A percentile compares a stretch with the other conserved stretches of the same genome.
Conservation (phyloP, 2,113 vertebrate genomes). For the Salvator merianae region DNA sequence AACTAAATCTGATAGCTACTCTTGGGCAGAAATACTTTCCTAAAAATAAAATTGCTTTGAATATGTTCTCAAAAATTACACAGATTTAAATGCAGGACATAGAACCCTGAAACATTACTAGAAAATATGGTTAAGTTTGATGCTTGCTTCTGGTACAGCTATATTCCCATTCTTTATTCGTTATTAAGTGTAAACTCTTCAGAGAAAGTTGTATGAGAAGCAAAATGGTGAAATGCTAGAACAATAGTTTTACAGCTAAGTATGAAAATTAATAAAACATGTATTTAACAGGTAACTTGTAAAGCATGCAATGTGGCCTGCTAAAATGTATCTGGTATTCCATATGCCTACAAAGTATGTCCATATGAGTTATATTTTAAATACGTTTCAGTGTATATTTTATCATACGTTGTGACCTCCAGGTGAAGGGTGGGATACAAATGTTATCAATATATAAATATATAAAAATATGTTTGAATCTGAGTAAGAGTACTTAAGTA, state of each 20-base stretch:
- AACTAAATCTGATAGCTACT: too few relatives aligned
- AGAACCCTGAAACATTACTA: slow-evolving; percentile 24
- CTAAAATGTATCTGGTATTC: neutral
- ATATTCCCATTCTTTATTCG: neutral
- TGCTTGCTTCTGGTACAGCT: neutral
- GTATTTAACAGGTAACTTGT: neutral
- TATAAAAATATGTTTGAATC: too few relatives aligned
- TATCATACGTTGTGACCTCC: too few relatives aligned
- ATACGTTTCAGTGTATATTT: too few relatives aligned
- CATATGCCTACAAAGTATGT: neutral
- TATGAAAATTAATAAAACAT: neutral
- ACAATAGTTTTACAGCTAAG: neutral
- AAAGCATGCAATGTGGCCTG: neutral
- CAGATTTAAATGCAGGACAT: neutral
- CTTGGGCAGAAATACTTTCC: too few relatives aligned
- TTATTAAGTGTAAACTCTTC: slow-evolving; percentile 23
- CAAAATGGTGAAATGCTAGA: neutral
- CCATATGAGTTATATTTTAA: too few relatives aligned
- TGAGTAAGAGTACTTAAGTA: too few relatives aligned
- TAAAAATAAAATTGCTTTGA: too few relatives aligned
- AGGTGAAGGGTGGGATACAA: too few relatives aligned
- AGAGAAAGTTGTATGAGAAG: neutral
- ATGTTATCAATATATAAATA: too few relatives aligned
- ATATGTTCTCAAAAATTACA: too few relatives aligned
- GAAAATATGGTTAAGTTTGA: slow-evolving; percentile 14